Evolutionary conservation across 1,140 invertebrate species (phyloP).

Genomic region (Drosophila serrata): DNA sequence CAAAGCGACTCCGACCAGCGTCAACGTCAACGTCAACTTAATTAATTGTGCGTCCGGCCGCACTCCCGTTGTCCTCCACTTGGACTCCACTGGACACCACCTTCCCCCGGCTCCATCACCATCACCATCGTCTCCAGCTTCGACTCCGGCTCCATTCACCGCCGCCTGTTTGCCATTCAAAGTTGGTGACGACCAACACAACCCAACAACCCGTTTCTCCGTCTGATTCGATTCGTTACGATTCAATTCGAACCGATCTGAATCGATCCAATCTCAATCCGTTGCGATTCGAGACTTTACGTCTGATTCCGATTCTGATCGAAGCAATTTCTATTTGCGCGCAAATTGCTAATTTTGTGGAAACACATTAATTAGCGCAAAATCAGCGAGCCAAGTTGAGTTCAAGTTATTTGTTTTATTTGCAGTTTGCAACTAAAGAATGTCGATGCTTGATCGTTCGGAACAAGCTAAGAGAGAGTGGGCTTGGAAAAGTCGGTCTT

Average conservation of each 20-base stretch:
- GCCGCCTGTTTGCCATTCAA: constrained; percentile 40
- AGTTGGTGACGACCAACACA: constrained; percentile 40
- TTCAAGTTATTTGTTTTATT: constrained; percentile 43
- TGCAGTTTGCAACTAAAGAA: constrained; percentile 21
- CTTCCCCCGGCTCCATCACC: too few species aligned
- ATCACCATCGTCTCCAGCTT: neutral
- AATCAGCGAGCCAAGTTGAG: constrained; percentile 66
- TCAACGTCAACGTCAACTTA: constrained; percentile 75
- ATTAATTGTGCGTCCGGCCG: constrained; percentile 82
- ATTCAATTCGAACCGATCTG: constrained; percentile 4
- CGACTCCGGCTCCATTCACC: neutral
- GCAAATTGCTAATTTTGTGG: constrained; percentile 83
- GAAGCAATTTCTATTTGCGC: constrained; percentile 77
- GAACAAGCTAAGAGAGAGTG: neutral
- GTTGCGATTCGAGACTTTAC: constrained; percentile 34
- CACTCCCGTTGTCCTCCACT: constrained; percentile 42
- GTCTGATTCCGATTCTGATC: constrained; percentile 47
- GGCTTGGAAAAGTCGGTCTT: neutral
- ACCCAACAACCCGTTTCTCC: constrained; percentile 47
- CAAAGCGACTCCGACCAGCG: constrained; percentile 14
- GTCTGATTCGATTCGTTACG: constrained; percentile 9
- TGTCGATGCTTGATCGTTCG: constrained; percentile 17
- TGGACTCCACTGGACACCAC: neutral
- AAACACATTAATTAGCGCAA: constrained; percentile 84
- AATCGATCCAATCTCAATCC: constrained; percentile 1